Evolutionary conservation across 1,140 invertebrate species (phyloP), one percentile per base, ranked within the genome.

Genomic region (Trachymyrmex cornetzi): DNA sequence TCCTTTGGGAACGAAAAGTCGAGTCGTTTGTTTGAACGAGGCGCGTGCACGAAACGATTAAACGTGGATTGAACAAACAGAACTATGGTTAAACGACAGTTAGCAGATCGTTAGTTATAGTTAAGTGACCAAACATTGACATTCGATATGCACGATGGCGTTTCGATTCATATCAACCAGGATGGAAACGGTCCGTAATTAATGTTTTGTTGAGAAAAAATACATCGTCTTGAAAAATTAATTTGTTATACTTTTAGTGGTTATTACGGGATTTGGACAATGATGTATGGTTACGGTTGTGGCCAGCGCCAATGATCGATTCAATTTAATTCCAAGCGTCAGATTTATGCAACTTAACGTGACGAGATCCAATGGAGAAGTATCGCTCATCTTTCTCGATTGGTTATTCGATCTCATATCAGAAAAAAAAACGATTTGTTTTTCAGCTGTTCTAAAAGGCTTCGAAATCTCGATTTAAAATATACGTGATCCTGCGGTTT

Each of bases 31-130:
- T 91, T 91, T 91, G 50, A 44, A 44, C 34, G 81, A 86, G 77
- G 75, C 89, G 89, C 87, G 89, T 90, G 90, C 72, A 80, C 87
- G 82, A 88, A 88, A 88, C 74, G 87, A 87, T 90, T 86, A 84
- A 90, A 90, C 87, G 81, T 85, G 67, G 69, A 74, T 90, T 90
- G 82, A 87, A 91, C 84, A 90, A 90, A 91, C 89, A 85, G 59
- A 34, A 67, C 48, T 53, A 59, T 59, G 91, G 69, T 88, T 88
- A 89, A 88, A 90, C 90, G 80, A 27, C 86, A 87, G 90, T 91
- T 82, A 91, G 44, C 86, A 48, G 71, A 48, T 55, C 66, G 85
- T 91, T 91, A 85, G 80, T 91, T 86, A 89, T 74, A 66, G 79
- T 86, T 88, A 88, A 85, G 79, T 77, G 88, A 89, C 16, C 84